Base-by-base conservation (phyloP, 2,113 vertebrate genomes). In the Myiozetetes cayanensis region DNA sequence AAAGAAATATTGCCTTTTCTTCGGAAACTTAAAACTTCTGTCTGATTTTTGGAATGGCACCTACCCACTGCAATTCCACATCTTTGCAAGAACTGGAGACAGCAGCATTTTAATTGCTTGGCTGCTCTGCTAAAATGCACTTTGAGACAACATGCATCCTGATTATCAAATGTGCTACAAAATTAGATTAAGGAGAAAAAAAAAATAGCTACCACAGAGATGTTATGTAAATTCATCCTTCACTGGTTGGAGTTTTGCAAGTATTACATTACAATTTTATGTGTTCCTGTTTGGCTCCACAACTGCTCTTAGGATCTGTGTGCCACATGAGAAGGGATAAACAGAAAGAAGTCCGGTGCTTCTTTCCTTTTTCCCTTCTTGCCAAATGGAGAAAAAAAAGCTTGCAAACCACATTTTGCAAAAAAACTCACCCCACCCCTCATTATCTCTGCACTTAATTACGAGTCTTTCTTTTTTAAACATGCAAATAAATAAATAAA, bases 1-100 rank as follows among this genome's bases (percentile, higher is more conserved):
- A 96, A 98, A 98, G 97, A 98, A 98, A 98, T 98, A 98, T 97
- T 98, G 98, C 97, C 87, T 97, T 95, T 93, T 94, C 95, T 98
- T 86, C 22, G 24, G 97, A 89, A 92, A 97, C 95, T 91, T 94
- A 47, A 68, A 94, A 96, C 92, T 96, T 85, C 89, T 76, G 92
- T 91, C 88, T 94, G 93, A 96, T 93, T 97, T 96, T 81, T 66
- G 85, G 89, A 96, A 85, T 74, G 76, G 94, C 89, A 89, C 44
- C 85, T 85, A 84, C 70, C 59, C 82, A 88, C 55, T 82, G 62
- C 84, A 91, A 61, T 74, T 90, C 91, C 68, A 80, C 56, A 24
- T 88, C 87, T 94, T 85, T 70, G 66, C 89, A 87, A 94, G 89
- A 95, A 95, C 93, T 53, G 88, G 79, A 90, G 15, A 31, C 53